Conservation (phyloP, 1,140 invertebrate species). For the Brachionus koreanus region DNA sequence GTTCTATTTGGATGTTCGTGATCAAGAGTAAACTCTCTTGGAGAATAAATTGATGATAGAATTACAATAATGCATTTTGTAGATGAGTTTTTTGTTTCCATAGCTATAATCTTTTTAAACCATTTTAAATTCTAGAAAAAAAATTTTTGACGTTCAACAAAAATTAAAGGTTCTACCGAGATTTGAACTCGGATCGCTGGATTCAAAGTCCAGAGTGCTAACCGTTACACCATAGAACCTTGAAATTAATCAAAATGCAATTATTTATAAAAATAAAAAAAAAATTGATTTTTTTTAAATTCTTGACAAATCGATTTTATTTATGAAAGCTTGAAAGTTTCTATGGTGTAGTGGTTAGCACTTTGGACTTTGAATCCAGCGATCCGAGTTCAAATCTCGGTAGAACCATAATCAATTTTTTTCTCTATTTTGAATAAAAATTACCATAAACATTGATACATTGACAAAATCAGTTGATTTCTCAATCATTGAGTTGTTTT, state of each 20-base stretch:
- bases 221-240: slow-evolving; percentile 32
- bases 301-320: neutral
- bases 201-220: slow-evolving; percentile 33
- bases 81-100: slow-evolving; percentile 6
- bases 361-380: slow-evolving; percentile 31
- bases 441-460: neutral
- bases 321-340: neutral
- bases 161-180: slow-evolving; percentile 28
- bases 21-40: neutral
- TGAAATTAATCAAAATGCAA: neutral
- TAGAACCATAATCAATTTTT: neutral
- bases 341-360: slow-evolving; percentile 37
- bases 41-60: slow-evolving; percentile 8
- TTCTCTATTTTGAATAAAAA: neutral
- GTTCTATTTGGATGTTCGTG: neutral
- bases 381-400: slow-evolving; percentile 35
- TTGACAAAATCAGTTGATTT: neutral
- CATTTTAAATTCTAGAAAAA: neutral
- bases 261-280: neutral
- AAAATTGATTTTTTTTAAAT: too few relatives aligned
- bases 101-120: neutral
- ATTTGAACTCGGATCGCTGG: slow-evolving; percentile 33
- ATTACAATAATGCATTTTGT: slow-evolving; percentile 20
- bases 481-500: neutral
- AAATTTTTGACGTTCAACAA: neutral